Conservation (phyloP, 2,888 invertebrate species). For the Teinopalpus imperialis region DNA sequence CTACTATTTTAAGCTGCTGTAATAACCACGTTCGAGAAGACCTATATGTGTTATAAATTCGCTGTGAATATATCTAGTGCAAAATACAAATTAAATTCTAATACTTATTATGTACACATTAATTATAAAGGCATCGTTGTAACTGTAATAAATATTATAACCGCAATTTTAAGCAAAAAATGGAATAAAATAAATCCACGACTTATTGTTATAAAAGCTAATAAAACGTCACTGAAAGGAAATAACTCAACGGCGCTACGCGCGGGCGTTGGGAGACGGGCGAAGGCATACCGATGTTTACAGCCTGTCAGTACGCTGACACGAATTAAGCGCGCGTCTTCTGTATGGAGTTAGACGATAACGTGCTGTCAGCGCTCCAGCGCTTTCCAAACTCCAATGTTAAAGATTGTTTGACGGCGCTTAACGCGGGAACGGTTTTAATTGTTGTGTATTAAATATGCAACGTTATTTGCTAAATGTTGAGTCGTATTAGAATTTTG, state of each 20-base stretch:
- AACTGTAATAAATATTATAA: too few species aligned
- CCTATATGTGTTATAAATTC: too few species aligned
- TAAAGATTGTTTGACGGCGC: constrained; percentile 14
- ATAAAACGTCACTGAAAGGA: constrained; percentile 12
- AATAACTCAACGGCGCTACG: constrained; percentile 20
- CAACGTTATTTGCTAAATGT: constrained; percentile 1
- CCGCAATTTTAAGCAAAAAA: too few species aligned
- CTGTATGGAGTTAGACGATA: constrained; percentile 9
- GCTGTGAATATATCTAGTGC: too few species aligned
- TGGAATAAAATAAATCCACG: too few species aligned
- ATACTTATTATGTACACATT: too few species aligned
- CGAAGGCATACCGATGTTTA: constrained; percentile 23
- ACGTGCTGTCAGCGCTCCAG: constrained; percentile 15
- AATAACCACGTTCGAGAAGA: too few species aligned
- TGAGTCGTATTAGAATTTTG: not conserved
- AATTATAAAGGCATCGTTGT: too few species aligned
- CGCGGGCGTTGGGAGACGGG: not conserved
- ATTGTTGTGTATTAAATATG: constrained; percentile 3
- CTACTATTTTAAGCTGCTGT: too few species aligned
- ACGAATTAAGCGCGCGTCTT: constrained; percentile 20
- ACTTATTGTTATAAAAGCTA: constrained; percentile 9
- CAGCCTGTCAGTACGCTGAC: constrained; percentile 24
- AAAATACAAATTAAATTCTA: too few species aligned
- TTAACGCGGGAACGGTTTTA: constrained; percentile 2
- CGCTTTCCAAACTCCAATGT: constrained; percentile 14